Evolutionary conservation across 2,888 invertebrate genomes (phyloP).

Genomic region (Sericinus montela): DNA sequence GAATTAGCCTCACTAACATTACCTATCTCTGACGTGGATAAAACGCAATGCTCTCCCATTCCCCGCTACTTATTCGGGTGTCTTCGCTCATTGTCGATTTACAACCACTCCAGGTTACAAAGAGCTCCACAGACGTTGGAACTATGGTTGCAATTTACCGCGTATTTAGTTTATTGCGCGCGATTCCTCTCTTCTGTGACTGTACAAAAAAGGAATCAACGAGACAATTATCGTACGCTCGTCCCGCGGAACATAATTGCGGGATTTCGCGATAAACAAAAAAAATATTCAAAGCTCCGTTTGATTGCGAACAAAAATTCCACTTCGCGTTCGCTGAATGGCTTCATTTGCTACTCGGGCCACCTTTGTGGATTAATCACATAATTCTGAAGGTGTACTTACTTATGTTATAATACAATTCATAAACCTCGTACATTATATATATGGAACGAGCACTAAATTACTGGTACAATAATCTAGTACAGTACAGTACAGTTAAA

Average conservation of each 20-base stretch:
- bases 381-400: too few species aligned
- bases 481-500: too few species aligned
- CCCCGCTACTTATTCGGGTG: slow-evolving; percentile 19
- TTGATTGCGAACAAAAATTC: slow-evolving; percentile 1
- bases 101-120: slow-evolving; percentile 15
- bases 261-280: slow-evolving; percentile 12
- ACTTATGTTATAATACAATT: too few species aligned
- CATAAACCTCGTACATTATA: too few species aligned
- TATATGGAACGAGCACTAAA: too few species aligned
- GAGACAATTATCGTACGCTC: background rate
- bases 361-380: slow-evolving; percentile 3
- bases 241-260: slow-evolving; percentile 11
- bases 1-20: slow-evolving; percentile 67
- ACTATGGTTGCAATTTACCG: slow-evolving; percentile 10
- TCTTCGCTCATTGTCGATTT: slow-evolving; percentile 24
- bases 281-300: slow-evolving; percentile 5
- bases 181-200: background rate
- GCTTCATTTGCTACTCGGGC: slow-evolving; percentile 17
- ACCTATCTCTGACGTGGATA: slow-evolving; percentile 35
- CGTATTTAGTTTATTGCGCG: slow-evolving; percentile 14
- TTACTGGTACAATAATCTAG: too few species aligned
- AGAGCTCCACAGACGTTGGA: slow-evolving; percentile 12
- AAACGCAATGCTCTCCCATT: slow-evolving; percentile 17
- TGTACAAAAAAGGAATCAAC: background rate
- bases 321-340: slow-evolving; percentile 9